Conservation (phyloP, 37 sponge, comb jelly and placozoan species). For the Haliclona indistincta region DNA sequence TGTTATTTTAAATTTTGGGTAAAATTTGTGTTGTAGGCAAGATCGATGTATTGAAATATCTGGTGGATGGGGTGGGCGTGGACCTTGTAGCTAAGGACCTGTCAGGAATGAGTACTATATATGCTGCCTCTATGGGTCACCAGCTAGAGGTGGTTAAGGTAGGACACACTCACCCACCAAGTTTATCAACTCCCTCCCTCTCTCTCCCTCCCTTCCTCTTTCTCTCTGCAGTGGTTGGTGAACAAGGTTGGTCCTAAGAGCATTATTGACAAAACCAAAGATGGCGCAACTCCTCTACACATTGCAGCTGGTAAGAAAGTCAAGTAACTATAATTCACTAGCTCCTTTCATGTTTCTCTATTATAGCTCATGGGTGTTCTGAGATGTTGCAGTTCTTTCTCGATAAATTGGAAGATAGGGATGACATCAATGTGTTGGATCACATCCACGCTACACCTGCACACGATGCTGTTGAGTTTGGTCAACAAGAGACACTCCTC, state of each 20-base stretch:
- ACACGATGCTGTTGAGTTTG: slow-evolving; percentile 84
- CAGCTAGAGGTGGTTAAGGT: slow-evolving; percentile 66
- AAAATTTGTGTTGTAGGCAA: slow-evolving; percentile 32
- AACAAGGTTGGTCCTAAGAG: slow-evolving; percentile 52
- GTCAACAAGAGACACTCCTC: slow-evolving; percentile 35
- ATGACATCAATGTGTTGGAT: slow-evolving; percentile 52
- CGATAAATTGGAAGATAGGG: slow-evolving; percentile 34
- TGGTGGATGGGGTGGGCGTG: slow-evolving; percentile 57
- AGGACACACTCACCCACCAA: too few relatives aligned
- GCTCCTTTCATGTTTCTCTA: neutral
- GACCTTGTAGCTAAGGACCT: slow-evolving; percentile 67
- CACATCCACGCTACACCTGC: slow-evolving; percentile 66
- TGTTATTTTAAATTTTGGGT: neutral
- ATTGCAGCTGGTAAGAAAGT: slow-evolving; percentile 72
- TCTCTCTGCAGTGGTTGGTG: slow-evolving; percentile 72
- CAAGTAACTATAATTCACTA: neutral
- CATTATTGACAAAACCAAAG: slow-evolving; percentile 56
- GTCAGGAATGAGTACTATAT: slow-evolving; percentile 60
- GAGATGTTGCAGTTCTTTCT: slow-evolving; percentile 67
- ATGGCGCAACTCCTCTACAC: slow-evolving; percentile 90
- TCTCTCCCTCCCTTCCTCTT: too few relatives aligned
- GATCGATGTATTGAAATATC: slow-evolving; percentile 57
- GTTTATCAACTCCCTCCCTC: too few relatives aligned
- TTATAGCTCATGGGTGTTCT: slow-evolving; percentile 48
- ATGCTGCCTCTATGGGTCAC: slow-evolving; percentile 73